phyloP scores from a whole-genome alignment of 1,140 invertebrate genomes.

The Ips nitidus region DNA sequence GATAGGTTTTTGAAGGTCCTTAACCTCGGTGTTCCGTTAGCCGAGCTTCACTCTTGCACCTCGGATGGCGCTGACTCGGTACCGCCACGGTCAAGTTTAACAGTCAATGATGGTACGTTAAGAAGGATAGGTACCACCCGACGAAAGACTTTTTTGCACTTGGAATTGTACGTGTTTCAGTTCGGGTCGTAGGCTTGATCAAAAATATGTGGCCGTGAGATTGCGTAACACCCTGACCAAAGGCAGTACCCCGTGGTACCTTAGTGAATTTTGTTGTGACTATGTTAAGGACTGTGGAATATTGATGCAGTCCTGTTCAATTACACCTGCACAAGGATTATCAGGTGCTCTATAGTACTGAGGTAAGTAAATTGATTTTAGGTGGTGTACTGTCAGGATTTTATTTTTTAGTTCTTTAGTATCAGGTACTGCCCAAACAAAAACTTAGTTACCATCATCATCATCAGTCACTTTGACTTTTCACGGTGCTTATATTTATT shows the following conservation, averaged over 20 bases:
- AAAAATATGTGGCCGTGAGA: too few relatives aligned
- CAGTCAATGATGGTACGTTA: constrained; percentile 48
- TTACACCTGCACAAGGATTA: too few relatives aligned
- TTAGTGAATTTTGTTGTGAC: too few relatives aligned
- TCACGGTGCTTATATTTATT: not conserved
- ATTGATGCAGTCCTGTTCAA: too few relatives aligned
- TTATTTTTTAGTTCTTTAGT: not conserved
- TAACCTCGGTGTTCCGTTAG: constrained; percentile 49
- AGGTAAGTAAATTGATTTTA: too few relatives aligned
- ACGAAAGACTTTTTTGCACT: not conserved
- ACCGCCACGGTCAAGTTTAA: constrained; percentile 53
- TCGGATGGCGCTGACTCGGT: constrained; percentile 43
- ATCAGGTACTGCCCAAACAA: not conserved
- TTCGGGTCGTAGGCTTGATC: too few relatives aligned
- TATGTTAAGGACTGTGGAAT: too few relatives aligned
- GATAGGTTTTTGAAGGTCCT: constrained; percentile 49
- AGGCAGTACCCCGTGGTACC: too few relatives aligned
- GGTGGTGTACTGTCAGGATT: not conserved
- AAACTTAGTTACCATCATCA: not conserved
- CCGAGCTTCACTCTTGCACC: constrained; percentile 46
- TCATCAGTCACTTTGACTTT: constrained; percentile 1
- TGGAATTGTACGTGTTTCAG: too few relatives aligned
- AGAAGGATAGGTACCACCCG: constrained; percentile 41
- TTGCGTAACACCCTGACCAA: too few relatives aligned
- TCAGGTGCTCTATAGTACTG: too few relatives aligned